These are phyloP conservation scores for Archivesica marissinica DNA, from an alignment of 1,140 invertebrate genomes.

Conservation along the genomic window DNA sequence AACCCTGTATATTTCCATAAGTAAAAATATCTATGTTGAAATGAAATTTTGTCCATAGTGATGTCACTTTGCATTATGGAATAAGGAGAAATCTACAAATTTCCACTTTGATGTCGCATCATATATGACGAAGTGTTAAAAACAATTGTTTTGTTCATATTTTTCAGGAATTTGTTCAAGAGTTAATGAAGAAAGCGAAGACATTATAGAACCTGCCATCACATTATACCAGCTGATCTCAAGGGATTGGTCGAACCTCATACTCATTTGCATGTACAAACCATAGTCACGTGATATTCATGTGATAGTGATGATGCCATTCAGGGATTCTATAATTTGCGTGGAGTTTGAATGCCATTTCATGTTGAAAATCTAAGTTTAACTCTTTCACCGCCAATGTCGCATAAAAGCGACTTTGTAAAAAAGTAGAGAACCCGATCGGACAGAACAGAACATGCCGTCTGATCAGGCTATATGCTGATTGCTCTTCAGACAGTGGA, in stretches of 20 bases:
- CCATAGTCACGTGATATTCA: constrained; percentile 28
- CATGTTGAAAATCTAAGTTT: not conserved
- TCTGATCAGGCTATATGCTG: not conserved
- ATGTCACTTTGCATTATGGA: no score
- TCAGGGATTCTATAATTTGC: constrained; percentile 48
- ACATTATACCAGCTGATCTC: constrained; percentile 28
- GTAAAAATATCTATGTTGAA: not conserved
- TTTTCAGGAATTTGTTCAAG: constrained; percentile 56
- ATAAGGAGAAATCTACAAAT: no score
- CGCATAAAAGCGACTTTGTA: not conserved
- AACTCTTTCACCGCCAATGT: not conserved
- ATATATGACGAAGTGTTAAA: no score
- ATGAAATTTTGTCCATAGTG: no score
- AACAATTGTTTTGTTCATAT: not conserved
- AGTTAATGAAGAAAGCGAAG: constrained; percentile 45
- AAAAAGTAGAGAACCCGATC: not conserved
- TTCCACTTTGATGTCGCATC: no score
- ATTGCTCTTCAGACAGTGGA: not conserved
- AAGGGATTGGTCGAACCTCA: constrained; percentile 45
- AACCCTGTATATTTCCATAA: not conserved
- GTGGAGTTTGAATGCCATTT: constrained; percentile 16
- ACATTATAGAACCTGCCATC: constrained; percentile 57
- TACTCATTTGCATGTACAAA: constrained; percentile 53
- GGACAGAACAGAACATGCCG: not conserved
- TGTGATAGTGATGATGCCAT: constrained; percentile 34